phyloP scores from a whole-genome alignment of 2,797 vertebrate species.

The Phrynocephalus vlangalii region DNA sequence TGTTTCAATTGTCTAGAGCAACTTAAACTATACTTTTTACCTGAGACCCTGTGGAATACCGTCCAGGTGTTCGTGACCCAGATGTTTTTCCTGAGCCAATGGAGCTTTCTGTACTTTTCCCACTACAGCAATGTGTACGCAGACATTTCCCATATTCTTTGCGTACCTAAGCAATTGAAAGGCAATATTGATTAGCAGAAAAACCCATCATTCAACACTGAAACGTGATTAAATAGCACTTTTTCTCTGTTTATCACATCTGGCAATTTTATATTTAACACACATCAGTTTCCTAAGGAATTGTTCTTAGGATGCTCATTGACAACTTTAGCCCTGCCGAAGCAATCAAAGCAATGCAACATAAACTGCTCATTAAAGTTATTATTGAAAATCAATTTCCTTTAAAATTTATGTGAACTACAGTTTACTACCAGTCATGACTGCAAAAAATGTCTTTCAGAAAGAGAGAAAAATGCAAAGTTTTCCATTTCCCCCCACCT shows the following conservation, averaged over 20 bases:
- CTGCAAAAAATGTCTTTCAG: neutral
- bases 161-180: slow-evolving; percentile 86
- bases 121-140: slow-evolving; percentile 94
- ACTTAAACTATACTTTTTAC: slow-evolving; percentile 72
- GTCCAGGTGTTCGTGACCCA: slow-evolving; percentile 90
- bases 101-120: slow-evolving; percentile 95
- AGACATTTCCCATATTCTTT: slow-evolving; percentile 98
- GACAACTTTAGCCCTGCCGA: neutral
- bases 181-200: slow-evolving; percentile 48
- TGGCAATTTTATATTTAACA: neutral
- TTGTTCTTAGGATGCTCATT: neutral
- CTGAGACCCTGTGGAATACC: slow-evolving; percentile 96
- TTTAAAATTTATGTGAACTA: slow-evolving; percentile 60
- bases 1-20: accelerated
- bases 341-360: slow-evolving; percentile 36
- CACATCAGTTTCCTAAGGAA: neutral
- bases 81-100: slow-evolving; percentile 94
- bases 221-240: neutral
- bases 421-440: slow-evolving; percentile 48
- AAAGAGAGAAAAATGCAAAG: slow-evolving; percentile 2
- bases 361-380: slow-evolving; percentile 38
- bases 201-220: slow-evolving; percentile 31
- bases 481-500: neutral
- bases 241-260: neutral
- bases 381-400: slow-evolving; percentile 51